Evolutionary conservation across 2,113 vertebrate species (phyloP).

Genomic region (western clawed frog (Xenopus tropicalis)): UCB_Xtro_10.0 CM004445.2:136979501-136980000

Average conservation of each 20-base stretch:
- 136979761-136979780: neutral
- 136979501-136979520: neutral
- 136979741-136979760: slow-evolving; percentile 1
- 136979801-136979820: neutral
- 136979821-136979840: no score
- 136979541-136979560: neutral
- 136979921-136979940: no score
- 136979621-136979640: no score
- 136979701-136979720: neutral
- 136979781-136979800: neutral
- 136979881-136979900: no score
- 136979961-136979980: neutral
- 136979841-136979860: no score
- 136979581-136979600: neutral
- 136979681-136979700: neutral
- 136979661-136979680: neutral
- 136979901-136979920: no score
- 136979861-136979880: no score
- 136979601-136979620: neutral
- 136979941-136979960: neutral
- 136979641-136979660: no score
- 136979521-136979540: slow-evolving; percentile 3
- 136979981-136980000: no score
- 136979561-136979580: neutral
- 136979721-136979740: neutral